A percentile compares a stretch with the other conserved stretches of the same genome.
Evolutionary conservation across 2,888 invertebrate genomes (phyloP).

Genomic region (Caenorhabditis afra): DNA sequence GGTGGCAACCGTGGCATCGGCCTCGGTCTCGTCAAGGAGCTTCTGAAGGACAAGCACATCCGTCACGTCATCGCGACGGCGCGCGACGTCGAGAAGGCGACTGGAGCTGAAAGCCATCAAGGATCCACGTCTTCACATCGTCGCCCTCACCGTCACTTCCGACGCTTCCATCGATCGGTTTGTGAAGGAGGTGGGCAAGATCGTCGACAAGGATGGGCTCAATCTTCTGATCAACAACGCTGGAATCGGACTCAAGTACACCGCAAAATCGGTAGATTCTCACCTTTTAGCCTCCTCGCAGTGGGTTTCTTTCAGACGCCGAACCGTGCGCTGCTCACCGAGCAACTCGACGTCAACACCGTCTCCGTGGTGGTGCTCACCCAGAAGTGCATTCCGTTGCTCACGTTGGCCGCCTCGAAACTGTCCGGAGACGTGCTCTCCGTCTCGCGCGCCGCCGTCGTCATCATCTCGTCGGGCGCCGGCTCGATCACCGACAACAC

Average conservation of each 20-base stretch:
- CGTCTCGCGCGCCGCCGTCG: constrained; percentile 36
- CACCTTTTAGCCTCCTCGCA: neutral
- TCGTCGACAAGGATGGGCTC: constrained; percentile 50
- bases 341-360: constrained; percentile 87
- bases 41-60: constrained; percentile 83
- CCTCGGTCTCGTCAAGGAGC: constrained; percentile 88
- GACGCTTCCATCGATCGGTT: constrained; percentile 22
- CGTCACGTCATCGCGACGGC: constrained; percentile 89
- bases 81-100: constrained; percentile 85
- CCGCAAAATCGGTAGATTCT: neutral
- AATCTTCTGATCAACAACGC: constrained; percentile 34
- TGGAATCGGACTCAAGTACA: neutral
- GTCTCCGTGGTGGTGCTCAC: constrained; percentile 50
- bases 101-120: constrained; percentile 24
- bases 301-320: constrained; percentile 14
- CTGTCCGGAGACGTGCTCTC: constrained; percentile 42
- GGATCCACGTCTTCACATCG: constrained; percentile 20
- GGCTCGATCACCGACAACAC: constrained; percentile 48
- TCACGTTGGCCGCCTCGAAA: constrained; percentile 45
- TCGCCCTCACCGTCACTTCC: constrained; percentile 3
- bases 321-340: constrained; percentile 84
- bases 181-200: constrained; percentile 5
- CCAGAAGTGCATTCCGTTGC: constrained; percentile 60
- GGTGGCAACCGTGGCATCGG: constrained; percentile 93
- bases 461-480: constrained; percentile 37